Evolutionary conservation across 2,113 vertebrate species (phyloP), one percentile per base, ranked within the genome.

Genomic region (Oncorhynchus tshawytscha): DNA sequence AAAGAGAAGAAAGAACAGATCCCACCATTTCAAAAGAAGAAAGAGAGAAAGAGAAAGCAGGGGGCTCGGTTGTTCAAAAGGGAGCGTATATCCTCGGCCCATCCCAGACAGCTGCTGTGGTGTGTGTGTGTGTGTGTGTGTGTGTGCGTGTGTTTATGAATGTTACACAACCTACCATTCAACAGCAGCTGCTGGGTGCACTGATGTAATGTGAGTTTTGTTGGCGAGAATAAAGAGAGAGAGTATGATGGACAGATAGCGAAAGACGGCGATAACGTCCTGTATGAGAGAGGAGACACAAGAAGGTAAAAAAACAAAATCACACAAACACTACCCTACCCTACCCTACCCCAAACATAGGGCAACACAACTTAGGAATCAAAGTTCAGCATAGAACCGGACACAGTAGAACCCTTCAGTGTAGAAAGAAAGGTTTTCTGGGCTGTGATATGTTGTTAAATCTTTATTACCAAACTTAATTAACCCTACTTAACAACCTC

Each of bases 121-220:
- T 31, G 25, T 65, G 72, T 62, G 31, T 45, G 71, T 48, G 27
- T 39, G 71, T 24, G 27, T 4, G 29, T 16, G 20, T 39, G 16
- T 64, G 71, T 62, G 71, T 64, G 54, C 24, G 54, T 45, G 71
- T 25, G 45, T 69, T n/a, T 22, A 9, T 39, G 71, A 5, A 9
- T 62, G 16, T 39, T 45, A 45, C 2, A 11, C 39, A 45, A 45
- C 39, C 39, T 45, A 45, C 39, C 39, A 45, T 45, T 45, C 39
- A 45, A 31, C 57, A n/a, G 31, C 77, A 82, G 72, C 64, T 74
- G 62, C 60, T 76, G 39, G 39, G 76, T 79, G 18, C 49, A 31
- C 45, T 57, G 22, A 62, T 68, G 6, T 45, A 66, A 31, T 75
- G 70, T 27, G 27, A 67, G 29, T 8, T 67, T 64, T 64, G 34